Percentiles rank a stretch among this genome's conserved stretches.
Evolutionary conservation across 2,888 invertebrate species (phyloP).

Genomic region (Drosophila merina): DNA sequence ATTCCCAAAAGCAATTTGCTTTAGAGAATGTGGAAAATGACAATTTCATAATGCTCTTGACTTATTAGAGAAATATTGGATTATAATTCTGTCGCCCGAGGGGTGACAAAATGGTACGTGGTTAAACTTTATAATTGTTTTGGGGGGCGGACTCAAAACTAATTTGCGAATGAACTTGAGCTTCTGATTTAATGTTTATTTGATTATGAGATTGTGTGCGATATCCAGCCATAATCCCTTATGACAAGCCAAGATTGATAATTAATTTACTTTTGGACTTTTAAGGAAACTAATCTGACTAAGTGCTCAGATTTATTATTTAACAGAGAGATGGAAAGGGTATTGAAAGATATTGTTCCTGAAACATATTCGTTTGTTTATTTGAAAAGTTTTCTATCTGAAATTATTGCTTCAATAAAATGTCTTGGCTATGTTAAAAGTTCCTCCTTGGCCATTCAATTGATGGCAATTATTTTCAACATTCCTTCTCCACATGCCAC

Average conservation of each 20-base stretch:
- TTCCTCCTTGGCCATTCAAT: constrained; percentile 10
- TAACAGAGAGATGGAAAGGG: too few relatives aligned
- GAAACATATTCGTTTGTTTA: not conserved
- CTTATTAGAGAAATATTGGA: constrained; percentile 44
- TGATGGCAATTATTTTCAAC: constrained; percentile 34
- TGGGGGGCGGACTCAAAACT: constrained; percentile 5
- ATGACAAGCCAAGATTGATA: constrained; percentile 6
- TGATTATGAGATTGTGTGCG: constrained; percentile 20
- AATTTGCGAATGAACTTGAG: constrained; percentile 22
- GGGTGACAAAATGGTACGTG: constrained; percentile 27
- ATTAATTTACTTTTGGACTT: constrained; percentile 7
- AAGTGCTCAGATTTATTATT: not conserved
- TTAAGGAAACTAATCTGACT: not conserved
- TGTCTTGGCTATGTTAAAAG: not conserved
- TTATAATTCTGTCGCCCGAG: constrained; percentile 31
- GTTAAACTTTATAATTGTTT: constrained; percentile 38
- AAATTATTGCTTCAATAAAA: constrained; percentile 13
- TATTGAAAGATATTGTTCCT: too few relatives aligned
- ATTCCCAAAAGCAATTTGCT: constrained; percentile 42
- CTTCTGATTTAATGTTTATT: constrained; percentile 30
- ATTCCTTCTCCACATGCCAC: constrained; percentile 37
- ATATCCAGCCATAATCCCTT: constrained; percentile 27
- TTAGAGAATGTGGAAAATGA: constrained; percentile 34
- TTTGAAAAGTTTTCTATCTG: not conserved
- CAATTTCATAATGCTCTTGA: constrained; percentile 41